Evolutionary conservation across 2,888 invertebrate genomes (phyloP).

Genomic region (Thera britannica): DNA sequence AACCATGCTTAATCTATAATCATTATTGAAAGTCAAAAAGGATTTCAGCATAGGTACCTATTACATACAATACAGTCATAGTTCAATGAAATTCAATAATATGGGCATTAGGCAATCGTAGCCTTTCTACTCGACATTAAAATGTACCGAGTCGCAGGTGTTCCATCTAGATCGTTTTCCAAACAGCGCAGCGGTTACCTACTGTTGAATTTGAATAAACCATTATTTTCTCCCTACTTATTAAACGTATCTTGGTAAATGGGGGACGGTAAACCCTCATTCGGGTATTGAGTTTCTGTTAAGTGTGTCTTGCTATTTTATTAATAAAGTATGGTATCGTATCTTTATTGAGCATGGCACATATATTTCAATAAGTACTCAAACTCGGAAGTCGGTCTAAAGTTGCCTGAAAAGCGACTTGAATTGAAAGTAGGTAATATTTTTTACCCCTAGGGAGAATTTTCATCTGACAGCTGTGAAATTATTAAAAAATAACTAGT

Average conservation of each 20-base stretch:
- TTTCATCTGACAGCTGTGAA: too few relatives aligned
- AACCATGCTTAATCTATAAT: neutral
- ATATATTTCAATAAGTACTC: too few relatives aligned
- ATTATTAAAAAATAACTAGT: too few relatives aligned
- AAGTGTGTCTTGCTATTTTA: slow-evolving; percentile 27
- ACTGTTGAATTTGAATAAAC: slow-evolving; percentile 78
- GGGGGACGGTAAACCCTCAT: slow-evolving; percentile 47
- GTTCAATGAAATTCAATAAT: neutral
- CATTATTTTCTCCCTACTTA: slow-evolving; percentile 63
- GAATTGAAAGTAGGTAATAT: too few relatives aligned
- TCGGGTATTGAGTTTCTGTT: slow-evolving; percentile 43
- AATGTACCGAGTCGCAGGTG: slow-evolving; percentile 35
- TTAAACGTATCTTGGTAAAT: slow-evolving; percentile 54
- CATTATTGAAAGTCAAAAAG: too few relatives aligned
- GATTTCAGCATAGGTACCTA: too few relatives aligned
- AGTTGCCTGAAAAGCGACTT: too few relatives aligned
- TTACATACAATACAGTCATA: too few relatives aligned
- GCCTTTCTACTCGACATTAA: slow-evolving; percentile 7
- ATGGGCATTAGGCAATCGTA: neutral
- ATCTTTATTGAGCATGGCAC: slow-evolving; percentile 10
- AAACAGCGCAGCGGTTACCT: slow-evolving; percentile 60
- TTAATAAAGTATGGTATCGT: slow-evolving; percentile 28
- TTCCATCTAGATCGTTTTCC: slow-evolving; percentile 61
- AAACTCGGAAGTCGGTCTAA: too few relatives aligned
- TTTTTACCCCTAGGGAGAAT: too few relatives aligned